A percentile compares a stretch with the other conserved stretches of the same genome.
These are phyloP conservation scores for Agrotis ipsilon DNA, from an alignment of 2,888 invertebrate genomes.

Conservation along the genomic window DNA sequence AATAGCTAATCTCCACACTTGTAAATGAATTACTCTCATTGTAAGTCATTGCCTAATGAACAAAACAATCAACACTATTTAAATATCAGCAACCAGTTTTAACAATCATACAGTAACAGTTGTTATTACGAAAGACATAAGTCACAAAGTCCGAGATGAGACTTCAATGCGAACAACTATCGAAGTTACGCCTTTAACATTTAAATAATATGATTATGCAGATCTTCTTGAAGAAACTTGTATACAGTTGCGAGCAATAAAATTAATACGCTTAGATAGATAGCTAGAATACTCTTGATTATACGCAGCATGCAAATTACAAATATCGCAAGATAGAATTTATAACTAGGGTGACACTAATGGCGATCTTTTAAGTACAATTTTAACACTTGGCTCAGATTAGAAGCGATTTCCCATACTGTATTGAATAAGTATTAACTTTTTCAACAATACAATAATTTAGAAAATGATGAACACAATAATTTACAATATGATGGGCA, in stretches of 20 bases:
- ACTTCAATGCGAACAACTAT: slow-evolving; percentile 72
- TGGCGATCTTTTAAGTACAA: too few relatives aligned
- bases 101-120: slow-evolving; percentile 25
- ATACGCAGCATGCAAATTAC: too few relatives aligned
- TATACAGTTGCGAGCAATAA: slow-evolving; percentile 9
- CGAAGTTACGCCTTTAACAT: slow-evolving; percentile 68
- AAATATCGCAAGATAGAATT: too few relatives aligned
- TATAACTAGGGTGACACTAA: too few relatives aligned
- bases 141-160: slow-evolving; percentile 58
- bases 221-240: slow-evolving; percentile 69
- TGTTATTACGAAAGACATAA: slow-evolving; percentile 43
- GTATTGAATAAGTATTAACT: too few relatives aligned
- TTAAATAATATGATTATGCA: slow-evolving; percentile 69
- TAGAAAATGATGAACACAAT: too few relatives aligned
- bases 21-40: slow-evolving; percentile 50
- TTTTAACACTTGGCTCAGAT: too few relatives aligned
- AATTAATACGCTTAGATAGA: too few relatives aligned
- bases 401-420: too few relatives aligned
- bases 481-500: too few relatives aligned
- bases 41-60: slow-evolving; percentile 36
- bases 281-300: too few relatives aligned
- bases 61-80: slow-evolving; percentile 42
- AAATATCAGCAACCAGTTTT: slow-evolving; percentile 50
- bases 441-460: too few relatives aligned
- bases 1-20: slow-evolving; percentile 36